phyloP scores from a whole-genome alignment of 1,140 invertebrate genomes.

The Drosophila sulfurigaster region DNA sequence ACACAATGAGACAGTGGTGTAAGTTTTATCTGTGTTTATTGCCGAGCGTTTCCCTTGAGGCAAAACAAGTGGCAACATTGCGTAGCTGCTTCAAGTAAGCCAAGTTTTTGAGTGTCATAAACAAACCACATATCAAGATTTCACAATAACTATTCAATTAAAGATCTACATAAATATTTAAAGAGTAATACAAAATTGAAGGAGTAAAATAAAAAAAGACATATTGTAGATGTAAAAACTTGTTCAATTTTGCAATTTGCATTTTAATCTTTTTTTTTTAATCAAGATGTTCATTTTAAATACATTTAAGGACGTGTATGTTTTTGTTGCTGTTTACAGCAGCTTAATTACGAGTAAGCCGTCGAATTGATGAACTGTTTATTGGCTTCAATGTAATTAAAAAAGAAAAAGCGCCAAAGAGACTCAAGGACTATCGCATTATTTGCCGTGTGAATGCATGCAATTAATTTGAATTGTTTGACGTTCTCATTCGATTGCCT shows the following conservation, averaged over 20 bases:
- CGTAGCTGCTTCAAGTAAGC: constrained; percentile 16
- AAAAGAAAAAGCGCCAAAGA: constrained; percentile 22
- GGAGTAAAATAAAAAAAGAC: neutral
- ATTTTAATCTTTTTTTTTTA: neutral
- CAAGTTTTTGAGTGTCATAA: neutral
- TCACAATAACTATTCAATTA: neutral
- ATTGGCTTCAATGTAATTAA: constrained; percentile 51
- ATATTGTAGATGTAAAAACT: no score
- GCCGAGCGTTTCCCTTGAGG: neutral
- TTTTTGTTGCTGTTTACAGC: no score
- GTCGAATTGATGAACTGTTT: constrained; percentile 66
- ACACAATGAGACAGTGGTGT: constrained; percentile 62
- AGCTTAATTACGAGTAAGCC: constrained; percentile 15
- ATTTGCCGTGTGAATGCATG: constrained; percentile 31
- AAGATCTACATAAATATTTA: neutral
- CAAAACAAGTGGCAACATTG: constrained; percentile 52
- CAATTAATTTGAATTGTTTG: constrained; percentile 58
- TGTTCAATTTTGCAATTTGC: no score
- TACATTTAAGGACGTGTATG: no score
- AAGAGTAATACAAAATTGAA: no score
- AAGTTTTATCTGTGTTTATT: neutral
- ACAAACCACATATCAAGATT: neutral
- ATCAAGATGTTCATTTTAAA: no score
- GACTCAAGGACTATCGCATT: constrained; percentile 17
- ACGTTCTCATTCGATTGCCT: constrained; percentile 15